Evolutionary conservation across 2,888 invertebrate species (phyloP).

Genomic region (Stegophylla sp.): DNA sequence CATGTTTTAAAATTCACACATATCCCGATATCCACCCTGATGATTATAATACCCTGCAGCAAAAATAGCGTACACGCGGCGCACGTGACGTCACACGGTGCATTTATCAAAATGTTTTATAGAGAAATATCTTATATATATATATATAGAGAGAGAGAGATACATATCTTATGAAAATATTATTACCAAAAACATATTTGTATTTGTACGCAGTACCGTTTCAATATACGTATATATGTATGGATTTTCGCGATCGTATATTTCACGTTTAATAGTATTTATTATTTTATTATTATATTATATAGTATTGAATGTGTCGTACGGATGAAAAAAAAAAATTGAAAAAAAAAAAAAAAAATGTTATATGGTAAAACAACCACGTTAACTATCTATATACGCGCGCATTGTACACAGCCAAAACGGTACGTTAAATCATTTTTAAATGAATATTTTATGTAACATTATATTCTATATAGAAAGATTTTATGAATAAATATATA

Average conservation of each 20-base stretch:
- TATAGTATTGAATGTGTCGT: not conserved
- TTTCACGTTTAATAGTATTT: not conserved
- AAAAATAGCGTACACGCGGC: no score
- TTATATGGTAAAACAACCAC: no score
- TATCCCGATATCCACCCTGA: not conserved
- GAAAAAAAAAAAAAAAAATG: no score
- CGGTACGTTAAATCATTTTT: not conserved
- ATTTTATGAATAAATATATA: not conserved
- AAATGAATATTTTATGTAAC: not conserved
- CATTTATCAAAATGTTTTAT: no score
- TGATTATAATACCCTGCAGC: no score
- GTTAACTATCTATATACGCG: no score
- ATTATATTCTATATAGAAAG: not conserved
- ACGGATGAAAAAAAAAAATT: no score
- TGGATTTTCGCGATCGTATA: not conserved
- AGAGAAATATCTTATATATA: not conserved
- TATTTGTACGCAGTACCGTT: no score
- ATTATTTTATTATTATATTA: not conserved
- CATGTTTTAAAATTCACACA: constrained; percentile 7
- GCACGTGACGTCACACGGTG: not conserved
- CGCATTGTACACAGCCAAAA: not conserved
- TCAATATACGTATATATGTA: not conserved
- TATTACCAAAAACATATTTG: no score
- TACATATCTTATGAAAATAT: no score
- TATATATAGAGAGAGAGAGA: not conserved